phyloP scores from a whole-genome alignment of 1,140 invertebrate genomes.

The Diploscapter pachys region DNA sequence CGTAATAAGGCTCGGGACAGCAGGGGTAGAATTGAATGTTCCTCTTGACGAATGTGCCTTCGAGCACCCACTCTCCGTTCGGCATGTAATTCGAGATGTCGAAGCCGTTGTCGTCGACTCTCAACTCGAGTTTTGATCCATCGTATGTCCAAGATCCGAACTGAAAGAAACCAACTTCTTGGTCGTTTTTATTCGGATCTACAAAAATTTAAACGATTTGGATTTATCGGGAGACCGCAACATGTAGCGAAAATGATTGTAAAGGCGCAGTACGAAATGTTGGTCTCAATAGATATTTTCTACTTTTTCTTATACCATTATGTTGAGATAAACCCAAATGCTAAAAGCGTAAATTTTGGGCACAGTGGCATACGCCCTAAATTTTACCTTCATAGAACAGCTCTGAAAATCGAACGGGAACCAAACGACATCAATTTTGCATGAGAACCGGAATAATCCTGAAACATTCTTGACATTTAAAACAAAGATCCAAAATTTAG shows the following conservation, averaged over 20 bases:
- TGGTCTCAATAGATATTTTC: background rate
- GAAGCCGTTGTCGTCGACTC: conserved; percentile 77
- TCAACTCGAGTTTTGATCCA: conserved; percentile 83
- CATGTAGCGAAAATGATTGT: background rate
- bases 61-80: conserved; percentile 94
- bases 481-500: background rate
- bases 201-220: background rate
- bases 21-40: conserved; percentile 41
- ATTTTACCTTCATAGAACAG: conserved; percentile 79
- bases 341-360: conserved; percentile 13
- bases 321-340: background rate
- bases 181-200: background rate
- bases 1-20: conserved; percentile 74
- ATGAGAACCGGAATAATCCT: conserved; percentile 92
- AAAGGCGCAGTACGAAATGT: background rate
- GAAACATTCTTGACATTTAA: conserved; percentile 79
- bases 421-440: conserved; percentile 98
- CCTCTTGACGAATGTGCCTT: conserved; percentile 59
- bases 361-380: background rate
- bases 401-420: conserved; percentile 98
- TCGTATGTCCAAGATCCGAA: conserved; percentile 95
- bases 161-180: conserved; percentile 59
- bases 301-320: background rate
- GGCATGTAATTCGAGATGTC: conserved; percentile 91
- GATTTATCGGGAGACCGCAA: background rate